Evolutionary conservation across 2,888 invertebrate genomes (phyloP).

Genomic region (Malacosoma neustria): DNA sequence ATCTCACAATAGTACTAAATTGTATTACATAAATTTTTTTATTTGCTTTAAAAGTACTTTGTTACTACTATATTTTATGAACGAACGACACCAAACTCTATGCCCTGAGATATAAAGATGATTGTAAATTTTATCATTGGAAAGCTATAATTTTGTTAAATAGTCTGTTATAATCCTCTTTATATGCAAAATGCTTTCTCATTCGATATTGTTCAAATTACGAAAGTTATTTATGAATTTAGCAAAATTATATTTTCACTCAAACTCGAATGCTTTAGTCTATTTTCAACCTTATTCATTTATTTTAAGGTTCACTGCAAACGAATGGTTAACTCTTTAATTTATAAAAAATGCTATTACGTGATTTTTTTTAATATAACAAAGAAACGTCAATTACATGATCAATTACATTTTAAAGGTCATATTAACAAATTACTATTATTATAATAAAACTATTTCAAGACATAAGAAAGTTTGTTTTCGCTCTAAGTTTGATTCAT

Average conservation of each 20-base stretch:
- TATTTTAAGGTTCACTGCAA: not conserved
- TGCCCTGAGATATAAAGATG: not conserved
- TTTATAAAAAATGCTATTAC: not conserved
- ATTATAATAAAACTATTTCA: not conserved
- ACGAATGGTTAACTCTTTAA: too few relatives aligned
- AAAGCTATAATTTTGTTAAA: not conserved
- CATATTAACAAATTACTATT: not conserved
- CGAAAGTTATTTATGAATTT: not conserved
- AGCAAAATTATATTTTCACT: not conserved
- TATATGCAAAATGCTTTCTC: not conserved
- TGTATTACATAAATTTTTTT: slow-evolving; percentile 18
- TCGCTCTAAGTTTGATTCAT: too few relatives aligned
- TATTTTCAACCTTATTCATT: not conserved
- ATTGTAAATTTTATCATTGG: not conserved
- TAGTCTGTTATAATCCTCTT: not conserved
- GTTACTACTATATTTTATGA: too few relatives aligned
- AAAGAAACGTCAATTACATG: not conserved
- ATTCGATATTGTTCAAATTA: not conserved
- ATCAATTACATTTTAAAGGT: not conserved
- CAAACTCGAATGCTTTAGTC: not conserved
- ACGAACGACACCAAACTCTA: too few relatives aligned
- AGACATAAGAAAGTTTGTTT: too few relatives aligned
- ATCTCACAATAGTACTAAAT: slow-evolving; percentile 27
- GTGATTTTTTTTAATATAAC: not conserved
- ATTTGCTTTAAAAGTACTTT: too few relatives aligned